phyloP scores from a whole-genome alignment of 2,888 invertebrate species.

The Cryptus armator region DNA sequence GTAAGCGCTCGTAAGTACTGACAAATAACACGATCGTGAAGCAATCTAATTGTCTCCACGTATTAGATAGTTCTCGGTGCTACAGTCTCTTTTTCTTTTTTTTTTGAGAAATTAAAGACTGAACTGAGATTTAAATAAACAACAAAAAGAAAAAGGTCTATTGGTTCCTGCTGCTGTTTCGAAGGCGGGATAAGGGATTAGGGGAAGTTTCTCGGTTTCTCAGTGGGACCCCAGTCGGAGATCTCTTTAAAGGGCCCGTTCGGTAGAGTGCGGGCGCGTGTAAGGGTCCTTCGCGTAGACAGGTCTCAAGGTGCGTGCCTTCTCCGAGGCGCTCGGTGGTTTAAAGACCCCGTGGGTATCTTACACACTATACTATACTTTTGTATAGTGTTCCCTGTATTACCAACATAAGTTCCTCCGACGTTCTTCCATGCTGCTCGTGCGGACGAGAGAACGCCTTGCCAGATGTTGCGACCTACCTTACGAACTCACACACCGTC shows the following conservation, averaged over 20 bases:
- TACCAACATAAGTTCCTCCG: slow-evolving; percentile 41
- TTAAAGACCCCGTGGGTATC: slow-evolving; percentile 78
- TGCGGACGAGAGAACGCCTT: slow-evolving; percentile 54
- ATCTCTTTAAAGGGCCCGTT: slow-evolving; percentile 69
- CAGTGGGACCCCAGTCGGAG: slow-evolving; percentile 52
- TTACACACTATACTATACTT: slow-evolving; percentile 17
- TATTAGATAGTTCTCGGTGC: background rate
- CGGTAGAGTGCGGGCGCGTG: slow-evolving; percentile 44
- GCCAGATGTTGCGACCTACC: slow-evolving; percentile 79
- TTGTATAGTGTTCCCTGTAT: slow-evolving; percentile 19
- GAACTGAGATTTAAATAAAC: slow-evolving; percentile 35
- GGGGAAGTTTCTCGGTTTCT: slow-evolving; percentile 40
- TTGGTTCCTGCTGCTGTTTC: slow-evolving; percentile 16
- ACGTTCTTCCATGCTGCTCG: slow-evolving; percentile 43
- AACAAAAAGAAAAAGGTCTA: slow-evolving; percentile 18
- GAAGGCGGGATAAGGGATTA: slow-evolving; percentile 43
- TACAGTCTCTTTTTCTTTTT: too few species aligned
- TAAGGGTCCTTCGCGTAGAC: slow-evolving; percentile 80
- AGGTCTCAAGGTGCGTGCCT: slow-evolving; percentile 82
- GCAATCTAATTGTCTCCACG: background rate
- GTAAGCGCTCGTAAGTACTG: background rate
- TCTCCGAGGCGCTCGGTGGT: slow-evolving; percentile 76
- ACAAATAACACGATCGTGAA: background rate
- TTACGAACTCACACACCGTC: slow-evolving; percentile 70
- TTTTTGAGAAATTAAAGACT: background rate